Evolutionary conservation across 2,113 vertebrate genomes (phyloP), one percentile per base, ranked within the genome.

Genomic region (Bolborhynchus lineola): DNA sequence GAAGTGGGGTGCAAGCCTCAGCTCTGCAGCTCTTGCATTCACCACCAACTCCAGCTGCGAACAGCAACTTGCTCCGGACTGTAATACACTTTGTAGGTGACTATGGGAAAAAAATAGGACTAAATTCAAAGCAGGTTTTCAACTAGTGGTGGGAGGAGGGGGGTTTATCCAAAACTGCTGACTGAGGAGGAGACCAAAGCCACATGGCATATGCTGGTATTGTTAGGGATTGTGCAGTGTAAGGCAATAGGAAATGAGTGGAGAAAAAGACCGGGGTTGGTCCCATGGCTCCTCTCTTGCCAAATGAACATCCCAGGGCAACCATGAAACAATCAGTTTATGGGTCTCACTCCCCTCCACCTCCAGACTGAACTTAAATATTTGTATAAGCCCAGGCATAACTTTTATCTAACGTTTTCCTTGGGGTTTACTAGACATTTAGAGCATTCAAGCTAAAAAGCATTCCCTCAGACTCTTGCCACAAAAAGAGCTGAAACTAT

Each of bases 161-260:
- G 71, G 79, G 67, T 72, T 96, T 94, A 39, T 39, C 39, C 97
- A 95, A 53, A 97, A 76, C 52, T 94, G 92, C 92, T 86, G 96
- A 92, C 86, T 89, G 96, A 95, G 97, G 91, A 95, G 94, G 64
- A 97, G 97, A 97, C 97, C 95, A 97, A 97, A 97, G 98, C 96
- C 96, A 96, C 93, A 93, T 94, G 94, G 95, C 93, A 92, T 63
- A 31, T 46, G 89, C 75, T 82, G 91, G 77, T 81, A 92, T 76
- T 85, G 82, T 10, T 53, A n/a, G 75, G 84, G 91, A 91, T 94
- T 94, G 49, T 89, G 88, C 91, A 86, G 91, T 44, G 92, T 90
- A 88, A 95, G 93, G 96, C 95, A 93, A 93, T 81, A 90, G 97
- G 96, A 97, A 97, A 97, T 8, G 18, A 95, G 82, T 65, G 75